These are phyloP conservation scores for Peromyscus melanophrys DNA, from an alignment of 2,797 vertebrate species.

Conservation along the genomic window DNA sequence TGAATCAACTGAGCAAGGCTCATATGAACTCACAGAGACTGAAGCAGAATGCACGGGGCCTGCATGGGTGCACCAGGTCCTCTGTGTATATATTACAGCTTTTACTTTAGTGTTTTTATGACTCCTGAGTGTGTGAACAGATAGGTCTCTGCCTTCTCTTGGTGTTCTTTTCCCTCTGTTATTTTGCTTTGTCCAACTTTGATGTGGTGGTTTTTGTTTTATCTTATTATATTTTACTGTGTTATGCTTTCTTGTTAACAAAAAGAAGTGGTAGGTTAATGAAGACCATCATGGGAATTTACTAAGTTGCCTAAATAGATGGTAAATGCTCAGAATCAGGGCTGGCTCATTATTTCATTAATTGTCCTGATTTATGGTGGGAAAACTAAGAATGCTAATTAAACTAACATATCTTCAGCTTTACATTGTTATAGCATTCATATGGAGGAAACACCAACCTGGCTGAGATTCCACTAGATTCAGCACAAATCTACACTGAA, in stretches of 20 bases:
- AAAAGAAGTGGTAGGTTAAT: neutral
- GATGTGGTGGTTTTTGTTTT: neutral
- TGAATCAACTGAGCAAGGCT: neutral
- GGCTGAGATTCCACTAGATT: neutral
- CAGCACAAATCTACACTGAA: neutral
- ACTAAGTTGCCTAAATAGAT: neutral
- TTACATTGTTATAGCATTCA: neutral
- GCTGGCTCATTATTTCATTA: neutral
- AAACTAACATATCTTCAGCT: neutral
- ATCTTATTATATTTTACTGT: neutral
- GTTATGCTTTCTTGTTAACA: neutral
- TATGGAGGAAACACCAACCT: neutral
- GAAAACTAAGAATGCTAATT: neutral
- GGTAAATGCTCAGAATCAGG: neutral
- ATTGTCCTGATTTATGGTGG: neutral
- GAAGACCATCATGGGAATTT: neutral
- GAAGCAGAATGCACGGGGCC: too few species aligned
- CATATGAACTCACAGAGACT: neutral
- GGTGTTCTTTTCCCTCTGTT: neutral
- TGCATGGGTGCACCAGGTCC: neutral
- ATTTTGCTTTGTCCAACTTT: neutral
- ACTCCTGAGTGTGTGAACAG: neutral
- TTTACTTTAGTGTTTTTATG: neutral
- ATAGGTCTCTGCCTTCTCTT: neutral
- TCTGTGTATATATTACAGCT: neutral